These are phyloP conservation scores for Pomacea maculata DNA, from an alignment of 1,140 invertebrate species.

Conservation along the genomic window DNA sequence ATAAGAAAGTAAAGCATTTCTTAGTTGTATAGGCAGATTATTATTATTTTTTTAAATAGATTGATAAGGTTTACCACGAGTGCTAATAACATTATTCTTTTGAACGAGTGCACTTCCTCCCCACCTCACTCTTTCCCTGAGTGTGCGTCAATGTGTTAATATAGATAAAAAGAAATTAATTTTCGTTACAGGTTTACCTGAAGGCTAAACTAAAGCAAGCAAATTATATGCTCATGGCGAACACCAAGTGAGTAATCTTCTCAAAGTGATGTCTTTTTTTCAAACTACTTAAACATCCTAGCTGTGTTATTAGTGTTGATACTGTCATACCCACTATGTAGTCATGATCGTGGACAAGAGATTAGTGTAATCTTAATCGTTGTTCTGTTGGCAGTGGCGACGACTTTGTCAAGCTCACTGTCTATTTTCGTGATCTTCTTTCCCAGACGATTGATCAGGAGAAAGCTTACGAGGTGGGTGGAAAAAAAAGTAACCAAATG, in stretches of 20 bases:
- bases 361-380: background rate
- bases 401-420: conserved; percentile 46
- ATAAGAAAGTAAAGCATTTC: too few relatives aligned
- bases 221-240: conserved; percentile 9
- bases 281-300: too few relatives aligned
- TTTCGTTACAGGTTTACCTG: conserved; percentile 4
- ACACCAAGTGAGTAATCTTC: too few relatives aligned
- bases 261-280: too few relatives aligned
- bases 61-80: too few relatives aligned
- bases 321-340: too few relatives aligned
- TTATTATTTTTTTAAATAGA: too few relatives aligned
- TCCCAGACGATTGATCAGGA: conserved; percentile 48
- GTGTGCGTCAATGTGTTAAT: background rate
- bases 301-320: too few relatives aligned
- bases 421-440: conserved; percentile 49
- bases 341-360: too few relatives aligned
- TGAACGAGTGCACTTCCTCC: background rate
- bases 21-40: too few relatives aligned
- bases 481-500: background rate
- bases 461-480: conserved; percentile 49
- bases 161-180: background rate
- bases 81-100: background rate
- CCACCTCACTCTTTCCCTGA: background rate
- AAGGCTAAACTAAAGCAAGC: background rate
- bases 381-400: conserved; percentile 29